Base-by-base conservation (phyloP, 2,888 invertebrate genomes). In the Acanthosepion lycidas region DNA sequence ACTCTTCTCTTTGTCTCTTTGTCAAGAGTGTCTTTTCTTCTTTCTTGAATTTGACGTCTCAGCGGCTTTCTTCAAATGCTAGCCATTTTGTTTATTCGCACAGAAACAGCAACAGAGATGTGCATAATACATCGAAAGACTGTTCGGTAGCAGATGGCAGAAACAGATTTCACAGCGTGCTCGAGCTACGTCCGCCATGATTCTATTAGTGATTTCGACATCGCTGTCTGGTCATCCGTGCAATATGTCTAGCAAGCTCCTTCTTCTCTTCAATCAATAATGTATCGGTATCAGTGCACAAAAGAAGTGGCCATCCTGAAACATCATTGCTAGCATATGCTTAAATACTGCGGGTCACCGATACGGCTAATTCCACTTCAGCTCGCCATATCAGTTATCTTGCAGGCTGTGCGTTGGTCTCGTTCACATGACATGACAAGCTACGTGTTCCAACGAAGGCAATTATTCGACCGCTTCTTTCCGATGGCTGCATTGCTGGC, bases 391-490 rank as follows among this genome's bases (percentile, higher is more conserved):
- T 78, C 78, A 78, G 78, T 78, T n/a, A 78, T 78, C 78, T 78
- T 78, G 78, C n/a, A 78, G 78, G 78, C 78, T n/a, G 78, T 78
- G 78, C 78, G 33, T 33, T 78, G 78, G 78, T 78, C 78, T 78
- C 78, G 78, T n/a, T 78, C 78, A 78, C 78, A 33, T 78, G 78
- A 78, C 78, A 78, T 78, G 78, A 78, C 59, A 59, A 59, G 59
- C 59, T 59, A 59, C 78, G 78, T n/a, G 78, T 78, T 78, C 78
- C 78, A 78, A 78, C 78, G 78, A n/a, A n/a, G 78, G n/a, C 78
- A 78, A 78, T 78, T 78, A 78, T 78, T 78, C 78, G 78, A 78
- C n/a, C n/a, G 78, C 78, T n/a, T n/a, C 78, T n/a, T 78, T 78
- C 64, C 78, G 78, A 33, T 78, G n/a, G 78, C 18, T 18, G n/a